Percentiles rank a stretch among this genome's conserved stretches.
These are phyloP conservation scores for Drosophila ananassae DNA, from an alignment of 1,140 invertebrate genomes.

Conservation along the genomic window DNA sequence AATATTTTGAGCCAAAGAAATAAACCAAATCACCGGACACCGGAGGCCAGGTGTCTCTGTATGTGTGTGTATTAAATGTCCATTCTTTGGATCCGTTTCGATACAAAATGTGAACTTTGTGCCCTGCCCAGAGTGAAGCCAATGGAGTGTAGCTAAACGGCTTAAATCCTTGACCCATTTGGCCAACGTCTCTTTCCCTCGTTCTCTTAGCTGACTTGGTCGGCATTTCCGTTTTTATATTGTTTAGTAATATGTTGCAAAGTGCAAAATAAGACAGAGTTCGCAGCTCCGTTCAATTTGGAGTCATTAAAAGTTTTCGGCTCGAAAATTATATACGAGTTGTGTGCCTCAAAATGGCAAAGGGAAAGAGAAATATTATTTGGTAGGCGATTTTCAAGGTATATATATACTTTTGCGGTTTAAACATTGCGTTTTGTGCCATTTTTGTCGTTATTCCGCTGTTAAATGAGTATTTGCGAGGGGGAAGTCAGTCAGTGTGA, in stretches of 20 bases:
- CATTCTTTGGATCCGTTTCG: conserved; percentile 23
- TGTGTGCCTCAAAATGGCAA: conserved; percentile 13
- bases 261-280: conserved; percentile 54
- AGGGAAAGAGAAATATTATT: conserved; percentile 37
- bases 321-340: conserved; percentile 37
- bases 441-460: conserved; percentile 46
- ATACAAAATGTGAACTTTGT: conserved; percentile 49
- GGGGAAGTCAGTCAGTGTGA: not conserved
- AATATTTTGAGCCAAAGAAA: conserved; percentile 59
- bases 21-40: conserved; percentile 19
- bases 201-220: conserved; percentile 35
- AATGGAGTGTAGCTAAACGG: conserved; percentile 73
- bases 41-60: conserved; percentile 13
- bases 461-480: conserved; percentile 27
- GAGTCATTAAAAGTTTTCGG: conserved; percentile 55
- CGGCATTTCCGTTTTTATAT: conserved; percentile 64
- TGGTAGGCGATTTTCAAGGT: conserved; percentile 57
- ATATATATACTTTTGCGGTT: conserved; percentile 53
- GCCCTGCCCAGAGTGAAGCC: conserved; percentile 51
- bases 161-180: conserved; percentile 75
- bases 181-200: conserved; percentile 38
- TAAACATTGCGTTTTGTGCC: conserved; percentile 28
- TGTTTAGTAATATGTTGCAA: conserved; percentile 36
- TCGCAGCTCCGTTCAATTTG: conserved; percentile 20
- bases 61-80: conserved; percentile 21